Base-by-base conservation (phyloP, 2,888 invertebrate genomes). In the Hipparchia semele region DNA sequence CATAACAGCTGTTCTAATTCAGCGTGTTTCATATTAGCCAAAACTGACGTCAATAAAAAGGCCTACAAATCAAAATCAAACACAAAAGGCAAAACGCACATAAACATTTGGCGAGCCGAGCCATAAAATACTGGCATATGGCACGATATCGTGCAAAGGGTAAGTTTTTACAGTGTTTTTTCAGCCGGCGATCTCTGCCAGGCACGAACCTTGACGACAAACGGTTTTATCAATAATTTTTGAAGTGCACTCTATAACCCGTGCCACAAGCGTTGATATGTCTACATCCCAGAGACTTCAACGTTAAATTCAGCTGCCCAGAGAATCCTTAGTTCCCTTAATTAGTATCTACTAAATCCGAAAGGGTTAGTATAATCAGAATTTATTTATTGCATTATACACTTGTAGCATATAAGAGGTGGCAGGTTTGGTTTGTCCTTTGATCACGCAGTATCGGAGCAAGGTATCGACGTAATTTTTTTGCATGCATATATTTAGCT, bases 161-260 rank as follows among this genome's bases (percentile, higher is more conserved):
- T 86, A 87, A 80, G 84, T 86, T 88, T 90, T 90, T 88, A 83
- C 83, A 83, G 79, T 77, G 81, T 83, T 88, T 88, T 90, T 88
- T 87, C 82, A 73, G 79, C 65, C 80, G 82, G 91, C 81, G 89
- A 85, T 83, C 81, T 80, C 84, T 80, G 80, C 82, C 86, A 81
- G 87, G 87, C 82, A 87, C 88, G 77, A 74, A 61, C 59, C 75
- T 71, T 72, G 74, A 73, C 74, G 58, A 69, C 69, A 69, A 53
- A 58, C 49, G 64, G 80, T 79, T 81, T 80, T 77, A 74, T 81
- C 81, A 81, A 87, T 85, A 83, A 69, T 10, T 49, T 70, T 71
- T 69, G 58, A 53, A 74, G 71, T 67, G 68, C 67, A 59, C 70
- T 67, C 60, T 56, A 53, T 39, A 53, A 13, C 8, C 58, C 58